Base-by-base conservation (phyloP, 30 jellyfish, hydroid and myxozoan species). In the Nemopilema nomurai region DNA sequence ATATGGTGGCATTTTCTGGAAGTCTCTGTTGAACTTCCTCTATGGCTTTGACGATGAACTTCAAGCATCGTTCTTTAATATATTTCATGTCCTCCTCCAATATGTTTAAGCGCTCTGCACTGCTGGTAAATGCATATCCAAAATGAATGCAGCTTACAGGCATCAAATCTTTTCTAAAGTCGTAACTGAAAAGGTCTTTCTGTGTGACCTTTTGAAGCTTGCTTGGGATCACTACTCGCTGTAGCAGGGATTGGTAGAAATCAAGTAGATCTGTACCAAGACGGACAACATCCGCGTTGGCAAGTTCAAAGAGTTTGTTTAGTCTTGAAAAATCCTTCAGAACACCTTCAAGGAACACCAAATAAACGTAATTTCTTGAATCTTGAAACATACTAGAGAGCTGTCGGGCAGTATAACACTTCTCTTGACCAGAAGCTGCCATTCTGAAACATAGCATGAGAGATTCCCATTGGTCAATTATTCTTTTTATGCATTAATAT, bases 401-500 rank as follows among this genome's bases (percentile, higher is more conserved):
- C 71, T 73, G 83, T n/a, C 83, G 1, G 25, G 83, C 83, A 73
- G 79, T 73, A n/a, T n/a, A n/a, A n/a, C n/a, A n/a, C n/a, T n/a
- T n/a, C n/a, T n/a, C n/a, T n/a, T n/a, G n/a, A n/a, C n/a, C n/a
- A n/a, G n/a, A n/a, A n/a, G n/a, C n/a, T n/a, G n/a, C n/a, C n/a
- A n/a, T n/a, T n/a, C n/a, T n/a, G n/a, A n/a, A n/a, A n/a, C n/a
- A n/a, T n/a, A n/a, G n/a, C n/a, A n/a, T n/a, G n/a, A n/a, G n/a
- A n/a, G n/a, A n/a, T n/a, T n/a, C n/a, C n/a, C n/a, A n/a, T n/a
- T n/a, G n/a, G n/a, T n/a, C n/a, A n/a, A n/a, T n/a, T n/a, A n/a
- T n/a, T n/a, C n/a, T n/a, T n/a, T n/a, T n/a, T n/a, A n/a, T n/a
- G n/a, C n/a, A n/a, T n/a, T n/a, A n/a, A n/a, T n/a, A n/a, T n/a